Conservation (phyloP, 2,888 invertebrate genomes). For the Caenorhabditis sp. region DNA sequence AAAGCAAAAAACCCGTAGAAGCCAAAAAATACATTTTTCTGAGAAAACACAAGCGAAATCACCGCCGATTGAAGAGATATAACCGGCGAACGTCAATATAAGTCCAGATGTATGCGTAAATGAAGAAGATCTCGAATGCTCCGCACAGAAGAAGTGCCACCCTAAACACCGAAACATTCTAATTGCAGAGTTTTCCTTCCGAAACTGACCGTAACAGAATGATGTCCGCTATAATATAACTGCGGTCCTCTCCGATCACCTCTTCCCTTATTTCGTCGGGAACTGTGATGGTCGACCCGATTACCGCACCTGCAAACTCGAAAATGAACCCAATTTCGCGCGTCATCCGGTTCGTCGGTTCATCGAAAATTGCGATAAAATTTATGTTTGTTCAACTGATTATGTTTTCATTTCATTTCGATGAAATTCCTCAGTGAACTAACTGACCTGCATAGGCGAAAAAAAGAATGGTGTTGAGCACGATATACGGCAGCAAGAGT, state of each 20-base stretch:
- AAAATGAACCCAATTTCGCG: slow-evolving; percentile 1
- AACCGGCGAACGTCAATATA: slow-evolving; percentile 49
- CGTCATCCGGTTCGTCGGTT: slow-evolving; percentile 2
- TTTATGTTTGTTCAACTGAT: slow-evolving; percentile 23
- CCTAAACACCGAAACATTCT: slow-evolving; percentile 11
- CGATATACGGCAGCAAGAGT: slow-evolving; percentile 52
- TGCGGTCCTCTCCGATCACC: slow-evolving; percentile 55
- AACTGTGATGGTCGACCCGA: slow-evolving; percentile 52
- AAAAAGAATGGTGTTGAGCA: slow-evolving; percentile 49
- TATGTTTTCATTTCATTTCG: neutral
- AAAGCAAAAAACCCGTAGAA: too few relatives aligned
- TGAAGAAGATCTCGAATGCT: slow-evolving; percentile 46
- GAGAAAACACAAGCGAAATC: too few relatives aligned
- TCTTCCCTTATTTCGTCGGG: slow-evolving; percentile 57
- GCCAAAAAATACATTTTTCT: too few relatives aligned
- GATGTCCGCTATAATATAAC: slow-evolving; percentile 51
- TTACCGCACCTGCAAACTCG: slow-evolving; percentile 47
- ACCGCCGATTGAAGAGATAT: slow-evolving; percentile 49
- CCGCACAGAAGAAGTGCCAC: slow-evolving; percentile 32
- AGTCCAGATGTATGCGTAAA: slow-evolving; percentile 52
- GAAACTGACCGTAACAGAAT: slow-evolving; percentile 38
- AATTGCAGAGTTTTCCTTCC: neutral
- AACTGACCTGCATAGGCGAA: slow-evolving; percentile 57
- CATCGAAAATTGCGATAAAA: neutral
- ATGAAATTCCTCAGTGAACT: neutral